Percentiles rank a stretch among this genome's conserved stretches.
Conservation (phyloP, 1,140 invertebrate genomes). For the Pogonus chalceus region DNA sequence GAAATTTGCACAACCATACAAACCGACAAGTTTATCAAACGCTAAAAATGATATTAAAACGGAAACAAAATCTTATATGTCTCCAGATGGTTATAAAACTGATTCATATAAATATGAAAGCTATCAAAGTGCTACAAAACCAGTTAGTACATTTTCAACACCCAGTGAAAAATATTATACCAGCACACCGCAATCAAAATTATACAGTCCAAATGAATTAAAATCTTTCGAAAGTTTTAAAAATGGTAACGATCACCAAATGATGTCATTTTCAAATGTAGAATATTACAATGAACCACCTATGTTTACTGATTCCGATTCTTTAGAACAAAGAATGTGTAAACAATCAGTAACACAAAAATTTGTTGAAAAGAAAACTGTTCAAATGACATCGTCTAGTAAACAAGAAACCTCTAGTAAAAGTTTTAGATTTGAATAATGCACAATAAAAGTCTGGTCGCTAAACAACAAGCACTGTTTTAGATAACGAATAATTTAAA, state of each 20-base stretch:
- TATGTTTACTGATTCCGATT: constrained; percentile 34
- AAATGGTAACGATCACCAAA: constrained; percentile 20
- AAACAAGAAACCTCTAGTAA: constrained; percentile 41
- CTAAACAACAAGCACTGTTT: neutral
- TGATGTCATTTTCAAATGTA: constrained; percentile 31
- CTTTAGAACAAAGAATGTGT: constrained; percentile 38
- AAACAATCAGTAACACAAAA: constrained; percentile 43
- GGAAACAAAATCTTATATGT: constrained; percentile 28
- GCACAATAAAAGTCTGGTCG: neutral
- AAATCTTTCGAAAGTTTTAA: constrained; percentile 23
- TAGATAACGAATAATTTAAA: neutral
- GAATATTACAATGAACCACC: constrained; percentile 36
- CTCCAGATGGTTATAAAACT: constrained; percentile 29
- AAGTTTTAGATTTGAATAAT: constrained; percentile 37
- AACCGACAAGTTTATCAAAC: neutral
- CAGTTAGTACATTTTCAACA: constrained; percentile 27
- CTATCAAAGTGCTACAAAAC: constrained; percentile 20
- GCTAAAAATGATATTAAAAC: neutral
- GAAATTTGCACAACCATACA: constrained; percentile 12
- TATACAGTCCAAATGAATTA: constrained; percentile 19
- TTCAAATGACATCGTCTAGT: constrained; percentile 37
- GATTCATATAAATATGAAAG: constrained; percentile 30
- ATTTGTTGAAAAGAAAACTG: constrained; percentile 42
- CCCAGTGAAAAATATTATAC: constrained; percentile 38
- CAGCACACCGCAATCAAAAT: constrained; percentile 30